Conservation (phyloP, 2,113 vertebrate genomes). For the Protomyctophum bolini region DNA sequence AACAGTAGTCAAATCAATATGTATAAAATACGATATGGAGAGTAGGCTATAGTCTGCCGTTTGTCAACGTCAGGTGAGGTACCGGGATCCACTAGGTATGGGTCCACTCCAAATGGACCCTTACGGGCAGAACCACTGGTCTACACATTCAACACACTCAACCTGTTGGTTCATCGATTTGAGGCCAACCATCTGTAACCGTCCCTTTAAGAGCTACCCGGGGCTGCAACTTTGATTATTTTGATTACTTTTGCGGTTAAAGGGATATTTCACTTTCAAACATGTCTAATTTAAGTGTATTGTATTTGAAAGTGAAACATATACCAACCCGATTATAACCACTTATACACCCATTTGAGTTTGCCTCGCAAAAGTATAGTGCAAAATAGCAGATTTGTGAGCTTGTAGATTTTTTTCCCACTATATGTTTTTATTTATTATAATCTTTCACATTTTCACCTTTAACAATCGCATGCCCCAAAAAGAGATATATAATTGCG, state of each 20-base stretch:
- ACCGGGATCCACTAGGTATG: no score
- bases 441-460: conserved; percentile 46
- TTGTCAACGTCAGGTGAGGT: no score
- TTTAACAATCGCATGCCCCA: conserved; percentile 69
- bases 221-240: no score
- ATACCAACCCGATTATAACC: not conserved
- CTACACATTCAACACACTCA: no score
- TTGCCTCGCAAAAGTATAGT: conserved; percentile 14
- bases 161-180: conserved; percentile 8
- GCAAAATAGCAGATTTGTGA: no score
- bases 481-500: conserved; percentile 44
- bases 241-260: no score
- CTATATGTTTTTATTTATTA: no score
- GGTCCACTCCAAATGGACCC: no score
- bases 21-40: conserved; percentile 4
- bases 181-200: conserved; percentile 54
- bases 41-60: not conserved
- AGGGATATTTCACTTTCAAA: no score
- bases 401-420: no score
- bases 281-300: no score
- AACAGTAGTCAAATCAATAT: not conserved
- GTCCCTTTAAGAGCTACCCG: conserved; percentile 74
- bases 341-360: conserved; percentile 38
- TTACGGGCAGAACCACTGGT: conserved; percentile 10
- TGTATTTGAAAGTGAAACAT: no score